Conservation (phyloP, 1,140 invertebrate species). For the honey bee (Apis mellifera) region Amel_HAv3.1 CM009938.2:7520501-7521000, state of each 20-base stretch:
- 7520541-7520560: conserved; percentile 5
- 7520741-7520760: background rate
- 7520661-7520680: background rate
- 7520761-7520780: conserved; percentile 7
- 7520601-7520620: background rate
- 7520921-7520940: too few species aligned
- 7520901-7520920: too few species aligned
- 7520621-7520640: background rate
- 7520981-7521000: too few species aligned
- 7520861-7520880: too few species aligned
- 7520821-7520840: background rate
- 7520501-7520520: background rate
- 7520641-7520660: background rate
- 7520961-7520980: too few species aligned
- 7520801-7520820: background rate
- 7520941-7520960: too few species aligned
- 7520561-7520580: background rate
- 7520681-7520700: background rate
- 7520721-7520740: background rate
- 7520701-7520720: background rate
- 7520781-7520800: background rate
- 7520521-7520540: background rate
- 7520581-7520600: background rate
- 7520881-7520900: too few species aligned
- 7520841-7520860: too few species aligned